phyloP scores from a whole-genome alignment of 2,797 vertebrate genomes.

The Spinibarbus caldwelli region DNA sequence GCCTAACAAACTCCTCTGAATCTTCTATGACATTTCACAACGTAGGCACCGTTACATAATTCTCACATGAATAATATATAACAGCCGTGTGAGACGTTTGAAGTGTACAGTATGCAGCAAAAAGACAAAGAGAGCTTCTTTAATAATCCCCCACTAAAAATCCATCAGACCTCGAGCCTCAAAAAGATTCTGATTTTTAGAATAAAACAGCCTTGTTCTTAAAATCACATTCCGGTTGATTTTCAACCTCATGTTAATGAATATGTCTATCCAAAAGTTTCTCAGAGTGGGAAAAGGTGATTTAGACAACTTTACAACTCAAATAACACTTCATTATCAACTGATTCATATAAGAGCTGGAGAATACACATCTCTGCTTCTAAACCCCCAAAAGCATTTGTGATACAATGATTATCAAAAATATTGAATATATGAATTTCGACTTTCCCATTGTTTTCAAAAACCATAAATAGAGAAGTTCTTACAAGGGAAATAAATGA shows the following conservation, averaged over 20 bases:
- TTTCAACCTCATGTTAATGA: constrained; percentile 15
- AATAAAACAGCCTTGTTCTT: constrained; percentile 7
- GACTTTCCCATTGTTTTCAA: background rate
- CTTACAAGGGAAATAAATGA: too few species aligned
- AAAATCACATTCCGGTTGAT: background rate
- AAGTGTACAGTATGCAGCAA: constrained; percentile 40
- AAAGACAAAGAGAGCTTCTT: constrained; percentile 35
- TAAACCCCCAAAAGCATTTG: background rate
- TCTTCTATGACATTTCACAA: constrained; percentile 39
- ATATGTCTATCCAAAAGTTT: background rate
- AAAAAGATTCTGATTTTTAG: background rate
- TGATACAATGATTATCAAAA: background rate
- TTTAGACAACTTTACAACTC: background rate
- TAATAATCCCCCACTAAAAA: constrained; percentile 40
- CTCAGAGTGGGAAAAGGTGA: background rate
- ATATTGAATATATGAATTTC: background rate
- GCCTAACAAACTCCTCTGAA: constrained; percentile 33
- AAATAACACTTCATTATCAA: background rate
- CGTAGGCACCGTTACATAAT: constrained; percentile 48
- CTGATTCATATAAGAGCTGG: background rate
- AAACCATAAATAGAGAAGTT: too few species aligned
- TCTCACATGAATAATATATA: constrained; percentile 56
- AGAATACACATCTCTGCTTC: background rate
- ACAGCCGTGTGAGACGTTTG: constrained; percentile 32
- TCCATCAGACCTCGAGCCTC: constrained; percentile 20